Evolutionary conservation across 2,888 invertebrate genomes (phyloP).

Genomic region (Cylindroiulus punctatus): DNA sequence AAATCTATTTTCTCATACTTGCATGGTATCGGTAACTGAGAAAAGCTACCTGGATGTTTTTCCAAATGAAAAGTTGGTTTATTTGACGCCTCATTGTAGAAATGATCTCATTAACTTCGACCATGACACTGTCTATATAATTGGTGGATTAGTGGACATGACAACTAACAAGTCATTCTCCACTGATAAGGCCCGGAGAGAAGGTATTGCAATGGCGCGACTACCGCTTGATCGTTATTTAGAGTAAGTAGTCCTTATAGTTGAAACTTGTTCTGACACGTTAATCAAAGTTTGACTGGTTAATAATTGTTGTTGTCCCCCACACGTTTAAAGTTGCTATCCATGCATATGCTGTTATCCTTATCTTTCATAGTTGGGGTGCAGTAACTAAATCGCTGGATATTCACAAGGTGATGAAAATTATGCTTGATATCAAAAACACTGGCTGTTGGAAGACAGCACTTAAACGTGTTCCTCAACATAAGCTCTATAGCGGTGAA

Average conservation of each 20-base stretch:
- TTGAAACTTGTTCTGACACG: neutral
- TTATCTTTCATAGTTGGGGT: slow-evolving; percentile 72
- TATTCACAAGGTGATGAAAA: slow-evolving; percentile 74
- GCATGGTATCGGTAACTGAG: slow-evolving; percentile 77
- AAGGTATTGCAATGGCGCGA: slow-evolving; percentile 77
- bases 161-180: slow-evolving; percentile 73
- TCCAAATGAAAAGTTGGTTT: slow-evolving; percentile 82
- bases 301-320: no score
- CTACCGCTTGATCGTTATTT: slow-evolving; percentile 83
- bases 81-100: slow-evolving; percentile 87
- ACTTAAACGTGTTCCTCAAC: slow-evolving; percentile 74
- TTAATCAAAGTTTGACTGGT: neutral
- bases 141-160: slow-evolving; percentile 70
- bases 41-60: slow-evolving; percentile 83
- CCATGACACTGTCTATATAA: slow-evolving; percentile 82
- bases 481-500: neutral
- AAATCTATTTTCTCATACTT: slow-evolving; percentile 75
- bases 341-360: no score
- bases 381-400: slow-evolving; percentile 83
- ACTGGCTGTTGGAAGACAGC: slow-evolving; percentile 78
- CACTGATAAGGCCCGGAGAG: slow-evolving; percentile 83
- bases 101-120: slow-evolving; percentile 76
- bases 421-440: slow-evolving; percentile 76
- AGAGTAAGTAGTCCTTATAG: slow-evolving; percentile 63
- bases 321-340: no score